A percentile compares a stretch with the other conserved stretches of the same genome.
phyloP scores from a whole-genome alignment of 1,140 invertebrate genomes.

The Drosophila carrolli region DNA sequence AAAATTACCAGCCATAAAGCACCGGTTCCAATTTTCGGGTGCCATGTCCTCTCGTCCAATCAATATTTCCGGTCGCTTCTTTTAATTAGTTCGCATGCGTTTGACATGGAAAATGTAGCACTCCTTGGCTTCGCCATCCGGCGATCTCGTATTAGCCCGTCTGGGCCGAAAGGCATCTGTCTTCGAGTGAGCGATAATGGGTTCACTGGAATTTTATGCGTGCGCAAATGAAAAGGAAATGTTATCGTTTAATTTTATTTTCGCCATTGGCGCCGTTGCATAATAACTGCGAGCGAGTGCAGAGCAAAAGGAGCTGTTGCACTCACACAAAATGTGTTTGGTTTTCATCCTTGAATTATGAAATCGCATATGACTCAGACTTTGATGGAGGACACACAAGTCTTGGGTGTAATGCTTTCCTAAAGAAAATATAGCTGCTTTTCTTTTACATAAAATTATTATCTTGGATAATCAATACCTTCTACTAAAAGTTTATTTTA shows the following conservation, averaged over 20 bases:
- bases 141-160: conserved; percentile 23
- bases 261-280: conserved; percentile 68
- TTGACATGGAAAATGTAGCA: conserved; percentile 50
- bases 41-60: conserved; percentile 46
- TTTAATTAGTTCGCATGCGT: conserved; percentile 75
- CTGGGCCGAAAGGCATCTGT: conserved; percentile 16
- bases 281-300: conserved; percentile 64
- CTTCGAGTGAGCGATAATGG: conserved; percentile 20
- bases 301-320: conserved; percentile 19
- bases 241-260: conserved; percentile 84
- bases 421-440: too few species aligned
- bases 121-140: conserved; percentile 5
- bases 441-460: background rate
- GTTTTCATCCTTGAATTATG: background rate
- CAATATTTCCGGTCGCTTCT: conserved; percentile 66
- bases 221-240: conserved; percentile 82
- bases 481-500: too few species aligned
- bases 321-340: conserved; percentile 13
- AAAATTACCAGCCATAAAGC: conserved; percentile 54
- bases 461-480: too few species aligned
- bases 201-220: conserved; percentile 59
- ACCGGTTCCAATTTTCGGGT: conserved; percentile 8
- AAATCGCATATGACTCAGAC: too few species aligned
- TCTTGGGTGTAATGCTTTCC: too few species aligned
- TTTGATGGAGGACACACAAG: too few species aligned